A percentile compares a stretch with the other conserved stretches of the same genome.
phyloP scores from a whole-genome alignment of 2,797 vertebrate genomes.

The Salarias fasciatus region DNA sequence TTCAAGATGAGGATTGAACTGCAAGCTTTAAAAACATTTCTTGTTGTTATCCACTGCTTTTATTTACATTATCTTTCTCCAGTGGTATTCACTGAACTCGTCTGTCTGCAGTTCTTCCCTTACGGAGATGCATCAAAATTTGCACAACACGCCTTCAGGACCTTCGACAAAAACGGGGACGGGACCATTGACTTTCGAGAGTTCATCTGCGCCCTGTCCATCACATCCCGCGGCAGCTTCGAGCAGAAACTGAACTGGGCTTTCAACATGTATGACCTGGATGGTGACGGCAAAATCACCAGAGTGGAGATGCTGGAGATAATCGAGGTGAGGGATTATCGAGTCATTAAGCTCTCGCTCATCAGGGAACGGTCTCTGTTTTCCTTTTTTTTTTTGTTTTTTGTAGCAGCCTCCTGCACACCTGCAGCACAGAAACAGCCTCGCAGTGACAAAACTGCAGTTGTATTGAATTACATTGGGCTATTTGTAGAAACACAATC shows the following conservation, averaged over 20 bases:
- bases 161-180: slow-evolving; percentile 98
- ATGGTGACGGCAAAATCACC: slow-evolving; percentile 99
- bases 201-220: slow-evolving; percentile 99
- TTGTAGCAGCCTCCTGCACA: slow-evolving; percentile 38
- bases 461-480: slow-evolving; percentile 41
- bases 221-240: slow-evolving; percentile 98
- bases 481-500: slow-evolving; percentile 50
- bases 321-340: slow-evolving; percentile 90
- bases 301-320: slow-evolving; percentile 99
- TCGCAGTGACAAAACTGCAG: slow-evolving; percentile 45
- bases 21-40: too few relatives aligned
- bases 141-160: slow-evolving; percentile 97
- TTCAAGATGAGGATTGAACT: too few relatives aligned
- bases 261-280: slow-evolving; percentile 99
- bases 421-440: slow-evolving; percentile 11
- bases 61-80: background rate
- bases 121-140: slow-evolving; percentile 99
- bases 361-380: slow-evolving; percentile 35
- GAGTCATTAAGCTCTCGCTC: slow-evolving; percentile 50
- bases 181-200: slow-evolving; percentile 99
- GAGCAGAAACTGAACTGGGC: slow-evolving; percentile 99
- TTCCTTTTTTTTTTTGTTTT: slow-evolving; percentile 2
- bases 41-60: too few relatives aligned
- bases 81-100: slow-evolving; percentile 38
- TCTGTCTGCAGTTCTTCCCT: slow-evolving; percentile 90